phyloP scores from a whole-genome alignment of 2,797 vertebrate species.

The Huso huso region DNA sequence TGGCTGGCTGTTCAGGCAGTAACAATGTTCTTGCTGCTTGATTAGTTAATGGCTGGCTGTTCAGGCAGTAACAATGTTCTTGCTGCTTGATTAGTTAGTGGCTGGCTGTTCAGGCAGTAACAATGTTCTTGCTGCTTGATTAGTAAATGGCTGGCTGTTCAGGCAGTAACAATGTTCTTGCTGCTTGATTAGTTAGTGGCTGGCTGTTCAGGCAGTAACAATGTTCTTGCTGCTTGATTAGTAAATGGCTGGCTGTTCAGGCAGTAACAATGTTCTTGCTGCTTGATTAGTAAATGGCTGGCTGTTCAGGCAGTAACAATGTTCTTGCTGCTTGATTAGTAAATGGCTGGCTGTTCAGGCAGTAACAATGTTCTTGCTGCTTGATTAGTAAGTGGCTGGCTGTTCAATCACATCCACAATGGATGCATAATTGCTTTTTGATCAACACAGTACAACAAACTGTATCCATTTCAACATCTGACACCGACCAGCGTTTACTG shows the following conservation, averaged over 20 bases:
- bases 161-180: neutral
- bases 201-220: neutral
- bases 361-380: too few species aligned
- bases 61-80: neutral
- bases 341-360: too few species aligned
- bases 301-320: too few species aligned
- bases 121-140: neutral
- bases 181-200: neutral
- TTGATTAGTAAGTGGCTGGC: neutral
- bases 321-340: too few species aligned
- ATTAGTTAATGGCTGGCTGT: too few species aligned
- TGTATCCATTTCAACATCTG: neutral
- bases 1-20: too few species aligned
- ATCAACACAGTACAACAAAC: neutral
- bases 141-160: too few species aligned
- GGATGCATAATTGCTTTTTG: neutral
- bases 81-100: neutral
- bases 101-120: neutral
- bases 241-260: too few species aligned
- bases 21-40: neutral
- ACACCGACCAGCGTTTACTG: too few species aligned
- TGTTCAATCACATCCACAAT: neutral
- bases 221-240: neutral
- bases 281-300: too few species aligned
- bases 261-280: neutral